Evolutionary conservation across 23 tunicate genomes (phyloP).

Genomic region (Diplosoma virens): DNA sequence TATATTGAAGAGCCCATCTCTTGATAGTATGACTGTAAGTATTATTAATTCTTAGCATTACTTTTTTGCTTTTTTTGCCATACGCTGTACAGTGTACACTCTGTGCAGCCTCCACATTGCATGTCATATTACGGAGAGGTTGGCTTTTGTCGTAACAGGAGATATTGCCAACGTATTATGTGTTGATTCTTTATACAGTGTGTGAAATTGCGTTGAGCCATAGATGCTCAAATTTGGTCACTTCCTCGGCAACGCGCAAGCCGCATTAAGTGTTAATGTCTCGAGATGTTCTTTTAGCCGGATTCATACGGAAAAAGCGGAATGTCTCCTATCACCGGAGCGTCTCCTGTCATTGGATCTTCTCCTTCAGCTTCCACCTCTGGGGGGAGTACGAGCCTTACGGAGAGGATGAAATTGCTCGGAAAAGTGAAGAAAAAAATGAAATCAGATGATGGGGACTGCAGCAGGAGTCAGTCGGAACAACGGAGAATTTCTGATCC

Average conservation of each 20-base stretch:
- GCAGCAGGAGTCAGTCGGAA: constrained; percentile 4
- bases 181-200: no score
- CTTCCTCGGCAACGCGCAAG: no score
- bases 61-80: no score
- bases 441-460: constrained; percentile 16
- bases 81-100: no score
- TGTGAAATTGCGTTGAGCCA: no score
- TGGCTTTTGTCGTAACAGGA: no score
- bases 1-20: constrained; percentile 55
- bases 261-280: no score
- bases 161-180: no score
- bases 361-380: neutral
- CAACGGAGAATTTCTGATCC: neutral
- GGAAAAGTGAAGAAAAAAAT: constrained; percentile 80
- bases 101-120: no score
- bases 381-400: constrained; percentile 9
- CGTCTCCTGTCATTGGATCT: constrained; percentile 35
- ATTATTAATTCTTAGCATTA: no score
- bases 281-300: constrained; percentile 5
- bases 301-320: neutral
- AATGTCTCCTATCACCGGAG: neutral
- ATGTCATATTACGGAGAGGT: no score
- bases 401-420: constrained; percentile 60
- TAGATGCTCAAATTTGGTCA: no score
- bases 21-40: neutral